Conservation (phyloP, 2,797 vertebrate genomes). For the Syndactyla subalaris region DNA sequence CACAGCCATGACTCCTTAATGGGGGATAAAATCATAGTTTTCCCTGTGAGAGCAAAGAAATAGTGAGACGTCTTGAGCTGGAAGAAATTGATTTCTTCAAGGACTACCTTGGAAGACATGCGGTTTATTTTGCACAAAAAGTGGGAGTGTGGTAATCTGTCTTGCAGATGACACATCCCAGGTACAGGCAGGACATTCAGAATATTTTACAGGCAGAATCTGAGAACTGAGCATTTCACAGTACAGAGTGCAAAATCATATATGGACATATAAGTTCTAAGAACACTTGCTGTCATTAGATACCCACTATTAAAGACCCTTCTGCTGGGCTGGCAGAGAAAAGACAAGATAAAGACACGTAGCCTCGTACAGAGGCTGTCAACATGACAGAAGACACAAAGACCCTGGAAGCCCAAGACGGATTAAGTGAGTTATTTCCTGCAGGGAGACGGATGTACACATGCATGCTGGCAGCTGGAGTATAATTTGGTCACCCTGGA, state of each 20-base stretch:
- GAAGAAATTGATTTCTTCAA: slow-evolving; percentile 2
- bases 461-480: neutral
- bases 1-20: neutral
- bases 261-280: neutral
- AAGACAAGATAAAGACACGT: neutral
- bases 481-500: neutral
- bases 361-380: neutral
- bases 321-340: neutral
- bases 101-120: neutral
- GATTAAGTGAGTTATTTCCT: neutral
- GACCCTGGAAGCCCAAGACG: neutral
- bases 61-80: neutral
- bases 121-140: neutral
- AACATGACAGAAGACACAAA: neutral
- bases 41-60: neutral
- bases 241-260: neutral
- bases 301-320: neutral
- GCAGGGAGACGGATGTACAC: neutral
- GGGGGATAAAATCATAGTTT: neutral
- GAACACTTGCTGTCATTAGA: neutral
- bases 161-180: neutral
- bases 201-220: neutral
- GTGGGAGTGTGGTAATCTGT: neutral
- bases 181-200: neutral
- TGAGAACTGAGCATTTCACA: neutral